Evolutionary conservation across 1,140 invertebrate species (phyloP).

Genomic region (Danaus plexippus): DNA sequence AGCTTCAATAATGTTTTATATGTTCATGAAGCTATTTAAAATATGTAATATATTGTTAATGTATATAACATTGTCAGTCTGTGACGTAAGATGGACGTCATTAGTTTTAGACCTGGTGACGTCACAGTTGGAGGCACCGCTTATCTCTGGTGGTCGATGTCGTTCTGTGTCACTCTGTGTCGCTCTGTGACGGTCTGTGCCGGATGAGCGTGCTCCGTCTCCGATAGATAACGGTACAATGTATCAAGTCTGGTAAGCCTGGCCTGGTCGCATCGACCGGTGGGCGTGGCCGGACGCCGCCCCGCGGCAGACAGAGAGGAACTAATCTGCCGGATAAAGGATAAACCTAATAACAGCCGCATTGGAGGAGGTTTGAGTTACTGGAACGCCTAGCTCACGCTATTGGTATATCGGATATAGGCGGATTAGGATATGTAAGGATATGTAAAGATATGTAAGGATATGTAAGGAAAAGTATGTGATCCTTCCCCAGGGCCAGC

Average conservation of each 20-base stretch:
- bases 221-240: constrained; percentile 60
- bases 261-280: constrained; percentile 57
- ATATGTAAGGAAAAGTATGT: constrained; percentile 12
- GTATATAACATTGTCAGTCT: too few relatives aligned
- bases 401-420: constrained; percentile 61
- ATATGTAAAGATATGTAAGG: too few relatives aligned
- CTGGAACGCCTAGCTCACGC: constrained; percentile 48
- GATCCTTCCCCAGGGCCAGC: neutral
- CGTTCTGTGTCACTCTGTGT: too few relatives aligned
- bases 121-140: constrained; percentile 39
- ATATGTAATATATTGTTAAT: too few relatives aligned
- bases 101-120: constrained; percentile 22
- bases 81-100: too few relatives aligned
- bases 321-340: constrained; percentile 66
- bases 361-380: constrained; percentile 57
- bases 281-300: constrained; percentile 59
- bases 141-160: constrained; percentile 46
- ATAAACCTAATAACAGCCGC: constrained; percentile 56
- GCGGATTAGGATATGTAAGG: constrained; percentile 52
- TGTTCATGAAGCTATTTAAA: too few relatives aligned
- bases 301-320: constrained; percentile 54
- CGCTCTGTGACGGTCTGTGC: constrained; percentile 9
- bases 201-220: constrained; percentile 60
- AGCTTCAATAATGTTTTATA: too few relatives aligned
- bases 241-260: constrained; percentile 30